Percentiles rank a stretch among this genome's conserved stretches.
Evolutionary conservation across 2,113 vertebrate genomes (phyloP).

Genomic region (Centropristis striata): DNA sequence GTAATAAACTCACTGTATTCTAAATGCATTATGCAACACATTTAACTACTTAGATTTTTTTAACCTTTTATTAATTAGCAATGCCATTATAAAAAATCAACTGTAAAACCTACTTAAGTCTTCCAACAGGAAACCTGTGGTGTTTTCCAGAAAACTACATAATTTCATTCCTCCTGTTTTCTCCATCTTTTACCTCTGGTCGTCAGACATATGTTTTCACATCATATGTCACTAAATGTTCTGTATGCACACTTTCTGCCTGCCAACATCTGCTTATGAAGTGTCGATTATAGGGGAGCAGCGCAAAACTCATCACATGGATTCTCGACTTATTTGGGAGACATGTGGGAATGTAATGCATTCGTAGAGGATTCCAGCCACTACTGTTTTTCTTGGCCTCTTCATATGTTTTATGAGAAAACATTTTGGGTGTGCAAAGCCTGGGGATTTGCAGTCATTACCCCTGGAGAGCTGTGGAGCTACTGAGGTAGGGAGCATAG

Average conservation of each 20-base stretch:
- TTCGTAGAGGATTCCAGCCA: conserved; percentile 25
- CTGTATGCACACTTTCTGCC: neutral
- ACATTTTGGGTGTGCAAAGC: conserved; percentile 45
- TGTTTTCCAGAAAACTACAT: neutral
- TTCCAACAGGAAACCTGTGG: neutral
- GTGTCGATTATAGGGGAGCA: conserved; percentile 17
- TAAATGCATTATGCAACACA: neutral
- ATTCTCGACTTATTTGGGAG: conserved; percentile 9
- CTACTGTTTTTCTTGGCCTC: conserved; percentile 58
- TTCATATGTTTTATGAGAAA: conserved; percentile 58
- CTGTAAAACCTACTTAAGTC: neutral
- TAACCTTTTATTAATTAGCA: neutral
- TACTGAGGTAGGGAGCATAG: conserved; percentile 6
- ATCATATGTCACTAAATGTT: neutral
- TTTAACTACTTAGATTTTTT: neutral
- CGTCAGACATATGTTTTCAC: neutral
- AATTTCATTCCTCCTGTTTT: neutral
- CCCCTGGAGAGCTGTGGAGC: conserved; percentile 3
- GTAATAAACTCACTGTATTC: conserved; percentile 21
- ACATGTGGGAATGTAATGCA: conserved; percentile 23
- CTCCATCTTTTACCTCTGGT: neutral
- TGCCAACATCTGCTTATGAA: neutral
- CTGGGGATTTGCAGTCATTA: conserved; percentile 51
- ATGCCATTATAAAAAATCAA: neutral
- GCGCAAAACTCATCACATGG: neutral